These are phyloP conservation scores for Hemicrepidius hirtus DNA, from an alignment of 2,888 invertebrate species.

Conservation along the genomic window DNA sequence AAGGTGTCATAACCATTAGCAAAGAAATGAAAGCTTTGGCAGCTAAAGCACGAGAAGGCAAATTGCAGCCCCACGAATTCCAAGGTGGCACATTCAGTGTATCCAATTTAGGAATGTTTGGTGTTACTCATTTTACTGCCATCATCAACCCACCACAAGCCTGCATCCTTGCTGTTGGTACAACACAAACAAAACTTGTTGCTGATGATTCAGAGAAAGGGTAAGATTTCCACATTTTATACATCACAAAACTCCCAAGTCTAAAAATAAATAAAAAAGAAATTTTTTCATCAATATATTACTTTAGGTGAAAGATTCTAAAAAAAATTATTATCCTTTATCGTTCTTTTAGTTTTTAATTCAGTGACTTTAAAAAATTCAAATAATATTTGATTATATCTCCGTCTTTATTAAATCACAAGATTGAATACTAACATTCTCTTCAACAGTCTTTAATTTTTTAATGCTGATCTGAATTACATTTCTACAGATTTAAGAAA, in stretches of 20 bases:
- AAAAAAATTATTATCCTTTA: too few relatives aligned
- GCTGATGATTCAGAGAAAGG: slow-evolving; percentile 85
- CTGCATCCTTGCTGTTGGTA: slow-evolving; percentile 93
- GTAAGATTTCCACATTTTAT: slow-evolving; percentile 72
- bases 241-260: too few relatives aligned
- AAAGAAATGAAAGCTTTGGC: slow-evolving; percentile 87
- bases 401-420: too few relatives aligned
- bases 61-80: slow-evolving; percentile 94
- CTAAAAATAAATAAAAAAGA: too few relatives aligned
- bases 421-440: too few relatives aligned
- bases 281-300: too few relatives aligned
- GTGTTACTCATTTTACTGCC: slow-evolving; percentile 90
- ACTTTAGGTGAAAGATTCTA: too few relatives aligned
- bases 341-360: too few relatives aligned
- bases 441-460: too few relatives aligned
- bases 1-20: slow-evolving; percentile 91
- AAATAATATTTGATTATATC: too few relatives aligned
- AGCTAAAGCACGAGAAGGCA: slow-evolving; percentile 90
- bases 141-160: slow-evolving; percentile 98
- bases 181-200: slow-evolving; percentile 83
- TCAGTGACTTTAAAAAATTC: too few relatives aligned
- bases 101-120: slow-evolving; percentile 97
- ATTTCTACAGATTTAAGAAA: slow-evolving; percentile 78
- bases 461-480: background rate
- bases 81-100: slow-evolving; percentile 97